Base-by-base conservation (phyloP, 2,113 vertebrate species). In the Spizaetus ornatus region DNA sequence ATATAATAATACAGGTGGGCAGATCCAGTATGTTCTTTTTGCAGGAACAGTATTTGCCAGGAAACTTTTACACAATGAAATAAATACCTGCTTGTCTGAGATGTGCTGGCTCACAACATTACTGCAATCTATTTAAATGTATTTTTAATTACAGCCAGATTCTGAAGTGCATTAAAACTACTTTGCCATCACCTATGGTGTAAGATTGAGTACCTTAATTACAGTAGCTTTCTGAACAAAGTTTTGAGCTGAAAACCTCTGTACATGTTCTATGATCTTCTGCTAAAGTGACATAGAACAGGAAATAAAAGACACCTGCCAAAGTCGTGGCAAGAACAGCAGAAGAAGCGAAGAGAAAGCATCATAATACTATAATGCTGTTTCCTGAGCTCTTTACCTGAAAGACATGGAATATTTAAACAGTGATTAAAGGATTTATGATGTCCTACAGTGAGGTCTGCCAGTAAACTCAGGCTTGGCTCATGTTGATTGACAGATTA, bases 201-300 rank as follows among this genome's bases (percentile, higher is more conserved):
- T 55, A 52, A 48, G 32, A 8, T 23, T 38, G 4, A 80, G 52
- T 14, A 20, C 66, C 65, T 25, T 17, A 47, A 40, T 80, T 56
- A 22, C 16, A 73, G 43, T 5, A 52, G 18, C n/a, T 69, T 66
- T 85, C 11, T 20, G 5, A 61, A 73, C 40, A 50, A 32, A 77
- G 34, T 13, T 45, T 31, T 36, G n/a, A 47, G 55, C 67, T 88
- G 62, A 53, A 66, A 61, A 23, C 29, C 25, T 26, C 21, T 10
- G n/a, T 47, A 48, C 7, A 0, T 6, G 11, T 63, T 56, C 52
- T 76, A 1, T 9, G 4, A 40, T 36, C 42, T 63, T 43, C 65
- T 87, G 17, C 48, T 59, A 0, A 52, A 55, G 32, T 25, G 53
- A 27, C 32, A 10, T 0, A 53, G 61, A 58, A 34, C 10, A n/a